Base-by-base conservation (phyloP, 2,113 vertebrate genomes). In the Osmerus mordax region DNA sequence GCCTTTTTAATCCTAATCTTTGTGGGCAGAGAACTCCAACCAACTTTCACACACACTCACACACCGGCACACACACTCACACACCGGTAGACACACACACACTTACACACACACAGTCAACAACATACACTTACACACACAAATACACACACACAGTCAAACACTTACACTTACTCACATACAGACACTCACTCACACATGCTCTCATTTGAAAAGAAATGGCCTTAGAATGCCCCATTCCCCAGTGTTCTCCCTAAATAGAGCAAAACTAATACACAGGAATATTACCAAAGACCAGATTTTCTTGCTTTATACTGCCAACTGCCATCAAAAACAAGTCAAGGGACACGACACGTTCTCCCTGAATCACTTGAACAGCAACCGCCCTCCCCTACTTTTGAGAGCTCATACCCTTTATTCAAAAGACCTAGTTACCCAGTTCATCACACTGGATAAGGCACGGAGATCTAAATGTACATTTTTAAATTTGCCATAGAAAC, bases 281-380 rank as follows among this genome's bases (percentile, higher is more conserved):
- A 84, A 78, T 80, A 84, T 86, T 72, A 93, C 90, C 91, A 92
- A 93, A 92, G 89, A 92, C 83, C 83, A 83, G 71, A 83, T 83
- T 78, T 76, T 84, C 71, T 86, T 76, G 83, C 88, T 89, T 36
- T 82, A 88, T 63, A 86, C 91, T 91, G 91, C 88, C 91, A 89
- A 88, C 83, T 87, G 85, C 89, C 89, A 88, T 90, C 85, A 89
- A 87, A 91, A 90, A 90, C 87, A 87, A 89, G 87, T 19, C 16
- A 53, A 87, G 73, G 83, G 78, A 75, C 81, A 65, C 58, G 67
- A 54, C 21, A 82, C 62, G 76, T 79, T 85, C 83, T 80, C 69
- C 74, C 63, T 52, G 65, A 56, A 21, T 67, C 14, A 18, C 21
- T 25, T 54, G 19, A 25, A 64, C 65, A 65, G 29, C 28, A 73